Evolutionary conservation across 1,140 invertebrate species (phyloP), one percentile per base, ranked within the genome.

Genomic region (Psilanteris sp.): DNA sequence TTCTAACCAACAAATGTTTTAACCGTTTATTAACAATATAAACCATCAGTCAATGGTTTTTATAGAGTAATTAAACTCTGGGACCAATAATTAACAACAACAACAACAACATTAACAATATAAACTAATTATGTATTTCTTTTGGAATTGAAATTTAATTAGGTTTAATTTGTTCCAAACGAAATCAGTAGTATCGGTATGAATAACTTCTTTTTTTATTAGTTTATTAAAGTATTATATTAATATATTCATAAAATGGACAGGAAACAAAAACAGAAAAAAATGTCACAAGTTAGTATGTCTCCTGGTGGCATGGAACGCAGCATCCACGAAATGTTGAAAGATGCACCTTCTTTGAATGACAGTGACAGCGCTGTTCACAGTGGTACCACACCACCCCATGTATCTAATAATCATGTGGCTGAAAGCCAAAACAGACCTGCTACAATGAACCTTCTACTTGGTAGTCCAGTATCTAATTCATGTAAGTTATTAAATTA

Each of bases 251-350:
- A n/a, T n/a, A n/a, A 36, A 36, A 14, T 14, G 11, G 8, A 2
- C 7, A 16, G 13, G 32, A 13, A n/a, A 13, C 6, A 7, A 1
- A n/a, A 36, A 36, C 18, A 1, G 6, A 11, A 13, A 8, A 83
- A 34, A 32, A 87, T 88, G 78, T 84, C 81, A 3, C 78, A 83
- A 55, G 81, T 81, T 24, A 81, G 77, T 18, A 46, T 83, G 14
- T 77, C 89, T 68, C 88, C 89, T 11, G 73, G 41, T 67, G 79
- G 77, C 39, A 86, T 87, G 83, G 94, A 95, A 81, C 89, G 92
- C 46, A 95, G 94, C 87, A 93, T 96, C 81, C 94, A 96, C 81
- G 95, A 96, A 89, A 96, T 95, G 93, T 85, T 96, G 31, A 95
- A 95, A 83, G 94, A 96, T 83, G 93, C 93, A 15, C 94, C 95